Conservation (phyloP, 2,888 invertebrate species). For the Drosophila birchii region DNA sequence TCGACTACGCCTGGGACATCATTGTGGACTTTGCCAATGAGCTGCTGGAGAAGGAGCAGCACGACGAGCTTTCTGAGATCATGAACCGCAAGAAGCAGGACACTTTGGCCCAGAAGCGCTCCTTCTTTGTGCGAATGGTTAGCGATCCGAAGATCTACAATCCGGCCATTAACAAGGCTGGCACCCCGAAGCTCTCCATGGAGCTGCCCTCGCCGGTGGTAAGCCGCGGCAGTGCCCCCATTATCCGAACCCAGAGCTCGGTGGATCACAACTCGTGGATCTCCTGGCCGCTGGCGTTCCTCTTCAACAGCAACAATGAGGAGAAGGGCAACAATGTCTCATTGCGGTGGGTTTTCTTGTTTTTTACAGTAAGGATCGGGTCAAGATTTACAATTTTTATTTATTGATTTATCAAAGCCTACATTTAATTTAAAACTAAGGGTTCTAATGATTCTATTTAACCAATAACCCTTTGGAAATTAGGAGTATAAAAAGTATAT, state of each 20-base stretch:
- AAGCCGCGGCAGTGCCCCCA: conserved; percentile 78
- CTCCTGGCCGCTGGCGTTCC: conserved; percentile 95
- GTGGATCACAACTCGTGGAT: conserved; percentile 91
- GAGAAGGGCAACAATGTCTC: conserved; percentile 88
- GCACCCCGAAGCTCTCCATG: conserved; percentile 86
- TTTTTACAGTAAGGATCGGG: no score
- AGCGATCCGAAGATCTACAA: conserved; percentile 98
- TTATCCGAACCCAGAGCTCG: conserved; percentile 83
- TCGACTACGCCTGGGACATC: conserved; percentile 93
- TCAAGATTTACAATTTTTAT: no score
- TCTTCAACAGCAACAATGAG: conserved; percentile 91
- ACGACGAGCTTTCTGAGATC: conserved; percentile 91
- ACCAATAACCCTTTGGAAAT: no score
- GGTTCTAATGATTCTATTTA: no score
- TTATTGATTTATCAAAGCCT: no score
- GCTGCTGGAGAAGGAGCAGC: conserved; percentile 88
- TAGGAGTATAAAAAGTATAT: no score
- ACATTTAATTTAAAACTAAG: no score
- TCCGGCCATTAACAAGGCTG: conserved; percentile 93
- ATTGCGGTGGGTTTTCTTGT: conserved; percentile 87
- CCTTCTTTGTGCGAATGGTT: conserved; percentile 98
- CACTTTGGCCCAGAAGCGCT: conserved; percentile 94
- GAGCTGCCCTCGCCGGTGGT: conserved; percentile 83
- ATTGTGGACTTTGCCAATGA: conserved; percentile 93
- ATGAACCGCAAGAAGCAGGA: conserved; percentile 91